phyloP scores from a whole-genome alignment of 2,797 vertebrate species.

The Enteromius mattozi region DNA sequence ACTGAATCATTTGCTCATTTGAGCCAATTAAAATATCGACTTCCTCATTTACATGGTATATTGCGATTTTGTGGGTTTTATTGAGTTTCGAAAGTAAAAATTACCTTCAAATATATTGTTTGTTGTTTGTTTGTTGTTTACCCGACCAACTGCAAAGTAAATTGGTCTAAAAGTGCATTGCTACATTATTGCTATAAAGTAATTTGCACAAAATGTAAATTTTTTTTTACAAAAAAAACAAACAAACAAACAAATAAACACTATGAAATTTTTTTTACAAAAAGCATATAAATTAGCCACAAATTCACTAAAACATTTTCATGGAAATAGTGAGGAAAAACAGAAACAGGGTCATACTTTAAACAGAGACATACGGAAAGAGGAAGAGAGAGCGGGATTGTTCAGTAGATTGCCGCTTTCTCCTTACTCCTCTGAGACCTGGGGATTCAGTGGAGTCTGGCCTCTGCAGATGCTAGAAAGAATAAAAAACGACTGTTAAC shows the following conservation, averaged over 20 bases:
- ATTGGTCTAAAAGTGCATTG: not conserved
- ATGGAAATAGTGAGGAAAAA: slow-evolving; percentile 11
- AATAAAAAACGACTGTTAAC: slow-evolving; percentile 1
- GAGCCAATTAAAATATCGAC: not conserved
- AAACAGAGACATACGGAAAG: slow-evolving; percentile 2
- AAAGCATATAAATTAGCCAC: not conserved
- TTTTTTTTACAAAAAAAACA: too few relatives aligned
- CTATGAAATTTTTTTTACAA: too few relatives aligned
- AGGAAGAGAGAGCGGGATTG: not conserved
- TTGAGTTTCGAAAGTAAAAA: not conserved
- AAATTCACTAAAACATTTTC: not conserved
- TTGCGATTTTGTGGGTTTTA: not conserved
- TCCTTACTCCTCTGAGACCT: slow-evolving; percentile 7
- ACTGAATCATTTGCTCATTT: not conserved
- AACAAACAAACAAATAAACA: too few relatives aligned
- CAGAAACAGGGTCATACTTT: not conserved
- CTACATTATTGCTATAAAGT: not conserved
- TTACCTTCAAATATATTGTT: not conserved
- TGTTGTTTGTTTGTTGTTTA: not conserved
- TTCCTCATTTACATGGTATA: not conserved
- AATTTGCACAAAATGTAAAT: not conserved
- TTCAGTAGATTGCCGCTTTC: slow-evolving; percentile 12
- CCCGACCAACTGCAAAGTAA: not conserved
- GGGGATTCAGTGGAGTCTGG: not conserved
- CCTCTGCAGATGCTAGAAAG: slow-evolving; percentile 4